These are phyloP conservation scores for Montipora sp. DNA, from an alignment of 64 coral and sea anemone species.

Conservation along the genomic window DNA sequence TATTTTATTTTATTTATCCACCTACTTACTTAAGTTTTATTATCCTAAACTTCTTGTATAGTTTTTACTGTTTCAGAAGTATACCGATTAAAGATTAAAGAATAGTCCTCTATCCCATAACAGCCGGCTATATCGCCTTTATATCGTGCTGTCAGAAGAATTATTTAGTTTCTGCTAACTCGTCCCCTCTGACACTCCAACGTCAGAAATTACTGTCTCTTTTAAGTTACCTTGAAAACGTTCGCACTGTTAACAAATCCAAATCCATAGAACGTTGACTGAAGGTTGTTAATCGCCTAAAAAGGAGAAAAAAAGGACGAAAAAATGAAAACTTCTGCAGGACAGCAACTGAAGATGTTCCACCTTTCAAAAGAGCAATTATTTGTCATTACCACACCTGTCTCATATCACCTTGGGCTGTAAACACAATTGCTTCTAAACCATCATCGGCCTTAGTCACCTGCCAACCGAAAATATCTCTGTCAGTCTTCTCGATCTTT, in stretches of 20 bases:
- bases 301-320: background rate
- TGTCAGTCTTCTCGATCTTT: background rate
- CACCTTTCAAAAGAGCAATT: background rate
- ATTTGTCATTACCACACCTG: constrained; percentile 55
- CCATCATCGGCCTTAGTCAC: constrained; percentile 98
- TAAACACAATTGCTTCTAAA: constrained; percentile 96
- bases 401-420: constrained; percentile 98
- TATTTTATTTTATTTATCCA: too few species aligned
- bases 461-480: constrained; percentile 33
- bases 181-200: too few species aligned
- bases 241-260: constrained; percentile 92
- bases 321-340: background rate
- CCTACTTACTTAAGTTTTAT: too few species aligned
- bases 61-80: too few species aligned
- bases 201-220: too few species aligned
- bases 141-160: too few species aligned
- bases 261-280: constrained; percentile 98
- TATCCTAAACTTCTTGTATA: too few species aligned
- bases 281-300: constrained; percentile 94
- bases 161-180: too few species aligned
- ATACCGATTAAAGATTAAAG: too few species aligned
- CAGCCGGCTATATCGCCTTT: too few species aligned
- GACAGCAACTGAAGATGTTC: background rate
- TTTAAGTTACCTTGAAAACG: constrained; percentile 89
- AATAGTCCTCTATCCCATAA: too few species aligned